phyloP scores from a whole-genome alignment of 2,888 invertebrate genomes.

The Nomada goodeniana region DNA sequence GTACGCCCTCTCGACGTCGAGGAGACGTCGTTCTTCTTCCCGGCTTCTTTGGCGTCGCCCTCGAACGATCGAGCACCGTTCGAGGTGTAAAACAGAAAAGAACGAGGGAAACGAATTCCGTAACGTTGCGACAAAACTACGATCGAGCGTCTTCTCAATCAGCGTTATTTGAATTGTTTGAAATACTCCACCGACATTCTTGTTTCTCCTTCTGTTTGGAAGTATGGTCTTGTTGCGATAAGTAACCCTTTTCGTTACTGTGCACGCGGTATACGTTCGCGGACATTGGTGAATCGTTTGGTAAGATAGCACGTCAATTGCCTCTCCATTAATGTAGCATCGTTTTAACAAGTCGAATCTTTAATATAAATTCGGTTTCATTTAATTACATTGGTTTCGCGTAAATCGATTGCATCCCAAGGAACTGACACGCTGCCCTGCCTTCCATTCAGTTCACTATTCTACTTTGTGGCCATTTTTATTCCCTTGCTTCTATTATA shows the following conservation, averaged over 20 bases:
- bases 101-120: neutral
- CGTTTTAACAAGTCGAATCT: no score
- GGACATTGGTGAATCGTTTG: no score
- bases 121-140: slow-evolving; percentile 38
- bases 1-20: slow-evolving; percentile 37
- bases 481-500: neutral
- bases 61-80: neutral
- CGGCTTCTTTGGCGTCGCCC: slow-evolving; percentile 18
- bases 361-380: neutral
- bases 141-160: slow-evolving; percentile 58
- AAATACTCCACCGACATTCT: slow-evolving; percentile 18
- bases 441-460: no score
- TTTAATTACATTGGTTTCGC: no score
- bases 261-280: no score
- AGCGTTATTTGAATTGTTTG: slow-evolving; percentile 37
- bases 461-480: neutral
- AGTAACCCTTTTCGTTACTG: no score
- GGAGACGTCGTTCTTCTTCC: slow-evolving; percentile 29
- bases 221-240: no score
- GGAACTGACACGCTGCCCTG: no score
- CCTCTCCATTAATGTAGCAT: no score
- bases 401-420: no score
- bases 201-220: neutral
- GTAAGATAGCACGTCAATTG: no score
- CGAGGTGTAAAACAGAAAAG: neutral